These are phyloP conservation scores for Helarctos malayanus DNA, from an alignment of 2,797 vertebrate species.

Conservation along the genomic window DNA sequence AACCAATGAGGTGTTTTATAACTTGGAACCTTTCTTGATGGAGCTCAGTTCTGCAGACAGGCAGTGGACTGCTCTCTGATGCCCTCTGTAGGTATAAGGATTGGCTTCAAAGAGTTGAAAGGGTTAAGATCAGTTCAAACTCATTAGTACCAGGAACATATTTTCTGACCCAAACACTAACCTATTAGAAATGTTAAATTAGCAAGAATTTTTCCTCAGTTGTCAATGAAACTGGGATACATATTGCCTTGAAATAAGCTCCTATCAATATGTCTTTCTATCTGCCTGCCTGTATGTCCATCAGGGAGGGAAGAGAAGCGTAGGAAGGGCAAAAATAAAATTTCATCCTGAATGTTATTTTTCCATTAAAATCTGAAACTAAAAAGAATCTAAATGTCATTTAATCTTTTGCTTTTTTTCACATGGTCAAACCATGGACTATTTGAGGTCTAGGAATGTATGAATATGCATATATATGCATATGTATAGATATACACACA, in stretches of 20 bases:
- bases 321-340: neutral
- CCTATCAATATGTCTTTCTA: neutral
- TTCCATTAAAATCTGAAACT: conserved; percentile 15
- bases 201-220: neutral
- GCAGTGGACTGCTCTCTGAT: neutral
- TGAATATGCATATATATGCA: neutral
- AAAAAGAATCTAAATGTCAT: neutral
- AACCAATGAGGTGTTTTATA: conserved; percentile 3
- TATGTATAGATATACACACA: neutral
- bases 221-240: neutral
- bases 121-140: neutral
- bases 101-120: conserved; percentile 35
- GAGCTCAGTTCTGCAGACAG: neutral
- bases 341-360: neutral
- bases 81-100: neutral
- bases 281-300: neutral
- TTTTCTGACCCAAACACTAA: neutral
- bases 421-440: neutral
- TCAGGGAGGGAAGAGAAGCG: neutral
- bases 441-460: neutral
- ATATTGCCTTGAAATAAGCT: neutral
- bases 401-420: neutral
- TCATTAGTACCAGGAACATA: neutral
- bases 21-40: neutral
- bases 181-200: neutral